Percentiles rank a stretch among this genome's conserved stretches.
Conservation (phyloP, 2,888 invertebrate genomes). For the Harpalus rubripes region DNA sequence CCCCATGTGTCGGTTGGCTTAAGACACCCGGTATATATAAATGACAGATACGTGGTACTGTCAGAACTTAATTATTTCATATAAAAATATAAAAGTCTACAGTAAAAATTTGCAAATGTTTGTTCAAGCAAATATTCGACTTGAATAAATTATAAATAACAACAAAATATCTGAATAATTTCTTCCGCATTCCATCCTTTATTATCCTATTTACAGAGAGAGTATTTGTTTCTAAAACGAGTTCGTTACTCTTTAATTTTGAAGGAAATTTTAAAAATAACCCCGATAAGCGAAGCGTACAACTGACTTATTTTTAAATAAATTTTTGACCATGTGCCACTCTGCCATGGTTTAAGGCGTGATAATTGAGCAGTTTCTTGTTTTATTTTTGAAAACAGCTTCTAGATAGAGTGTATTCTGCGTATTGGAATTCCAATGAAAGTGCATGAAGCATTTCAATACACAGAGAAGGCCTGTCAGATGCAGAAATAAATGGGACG, state of each 20-base stretch:
- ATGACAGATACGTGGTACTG: background rate
- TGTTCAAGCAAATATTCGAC: background rate
- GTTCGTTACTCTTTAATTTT: constrained; percentile 60
- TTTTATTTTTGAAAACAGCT: constrained; percentile 42
- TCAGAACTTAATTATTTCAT: background rate
- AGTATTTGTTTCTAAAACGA: constrained; percentile 19
- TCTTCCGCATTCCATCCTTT: constrained; percentile 17
- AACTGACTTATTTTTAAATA: constrained; percentile 57
- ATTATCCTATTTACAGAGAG: constrained; percentile 11
- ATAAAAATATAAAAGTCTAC: background rate
- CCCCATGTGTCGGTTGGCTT: no score
- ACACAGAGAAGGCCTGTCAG: constrained; percentile 20
- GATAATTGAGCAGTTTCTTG: constrained; percentile 48
- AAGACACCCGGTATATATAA: no score
- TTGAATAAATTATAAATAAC: constrained; percentile 19
- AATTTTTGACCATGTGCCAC: constrained; percentile 62
- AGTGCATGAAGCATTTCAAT: constrained; percentile 28
- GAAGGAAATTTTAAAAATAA: constrained; percentile 61
- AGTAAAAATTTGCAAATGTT: background rate
- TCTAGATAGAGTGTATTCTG: constrained; percentile 15
- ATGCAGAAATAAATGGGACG: constrained; percentile 41
- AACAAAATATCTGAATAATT: background rate
- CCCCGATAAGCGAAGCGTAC: constrained; percentile 27
- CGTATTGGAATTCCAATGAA: constrained; percentile 35
- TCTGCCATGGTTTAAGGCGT: constrained; percentile 19